These are phyloP conservation scores for Dendrolimus kikuchii DNA, from an alignment of 1,140 invertebrate species.

Conservation along the genomic window DNA sequence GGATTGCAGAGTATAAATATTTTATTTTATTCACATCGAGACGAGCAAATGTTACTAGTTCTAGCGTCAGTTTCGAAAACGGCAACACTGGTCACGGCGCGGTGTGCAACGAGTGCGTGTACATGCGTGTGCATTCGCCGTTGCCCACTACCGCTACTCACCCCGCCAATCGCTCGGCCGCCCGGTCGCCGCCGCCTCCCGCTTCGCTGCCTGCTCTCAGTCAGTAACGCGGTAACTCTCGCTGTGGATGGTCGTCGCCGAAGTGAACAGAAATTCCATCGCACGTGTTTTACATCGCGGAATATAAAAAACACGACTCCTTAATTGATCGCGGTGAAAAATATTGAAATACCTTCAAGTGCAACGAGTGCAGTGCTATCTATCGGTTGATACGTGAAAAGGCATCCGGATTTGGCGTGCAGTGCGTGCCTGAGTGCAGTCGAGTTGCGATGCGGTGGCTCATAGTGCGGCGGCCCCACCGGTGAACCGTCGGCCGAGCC, in stretches of 20 bases:
- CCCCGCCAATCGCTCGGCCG: not conserved
- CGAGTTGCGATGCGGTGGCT: not conserved
- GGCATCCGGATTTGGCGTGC: not conserved
- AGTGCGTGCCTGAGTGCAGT: not conserved
- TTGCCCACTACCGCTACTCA: too few relatives aligned
- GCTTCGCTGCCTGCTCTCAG: conserved; percentile 14
- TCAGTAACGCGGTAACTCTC: conserved; percentile 25
- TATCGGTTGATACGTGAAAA: not conserved
- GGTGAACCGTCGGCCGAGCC: conserved; percentile 12
- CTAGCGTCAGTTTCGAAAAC: too few relatives aligned
- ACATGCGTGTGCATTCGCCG: too few relatives aligned
- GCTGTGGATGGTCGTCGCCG: conserved; percentile 23
- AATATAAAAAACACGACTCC: too few relatives aligned
- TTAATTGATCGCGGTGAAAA: too few relatives aligned
- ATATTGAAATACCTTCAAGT: too few relatives aligned
- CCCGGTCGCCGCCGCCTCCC: conserved; percentile 11
- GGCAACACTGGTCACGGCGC: too few relatives aligned
- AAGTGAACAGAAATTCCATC: conserved; percentile 1
- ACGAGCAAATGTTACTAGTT: too few relatives aligned
- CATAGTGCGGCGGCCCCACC: conserved; percentile 11
- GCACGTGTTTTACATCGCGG: conserved; percentile 28
- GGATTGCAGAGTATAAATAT: too few relatives aligned
- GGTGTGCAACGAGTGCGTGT: too few relatives aligned
- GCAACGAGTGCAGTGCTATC: not conserved
- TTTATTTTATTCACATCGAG: too few relatives aligned